Conservation (phyloP, 2,113 vertebrate genomes). For the Lagenorhynchus albirostris region DNA sequence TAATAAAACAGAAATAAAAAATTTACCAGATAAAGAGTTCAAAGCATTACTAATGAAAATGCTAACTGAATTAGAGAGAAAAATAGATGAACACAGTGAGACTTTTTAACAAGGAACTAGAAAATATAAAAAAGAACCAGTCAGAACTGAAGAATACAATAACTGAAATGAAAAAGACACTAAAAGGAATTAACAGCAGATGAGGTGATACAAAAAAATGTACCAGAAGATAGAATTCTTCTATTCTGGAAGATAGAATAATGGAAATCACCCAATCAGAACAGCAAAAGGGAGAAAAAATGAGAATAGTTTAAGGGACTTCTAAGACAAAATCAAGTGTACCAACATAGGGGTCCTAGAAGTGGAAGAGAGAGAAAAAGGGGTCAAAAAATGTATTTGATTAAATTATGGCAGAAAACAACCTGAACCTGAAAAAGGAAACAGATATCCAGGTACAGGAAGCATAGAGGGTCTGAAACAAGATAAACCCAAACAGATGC, state of each 20-base stretch:
- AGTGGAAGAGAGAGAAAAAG: not conserved
- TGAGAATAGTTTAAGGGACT: not conserved
- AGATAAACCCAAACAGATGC: not conserved
- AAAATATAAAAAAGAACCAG: not conserved
- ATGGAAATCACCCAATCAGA: not conserved
- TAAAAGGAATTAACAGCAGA: not conserved
- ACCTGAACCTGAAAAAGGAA: not conserved
- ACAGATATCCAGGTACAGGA: not conserved
- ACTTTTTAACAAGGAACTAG: not conserved
- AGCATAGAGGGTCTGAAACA: not conserved
- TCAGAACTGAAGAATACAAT: not conserved
- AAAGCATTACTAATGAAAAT: not conserved
- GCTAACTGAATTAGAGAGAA: not conserved
- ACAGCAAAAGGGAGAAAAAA: not conserved
- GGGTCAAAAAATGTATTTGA: not conserved
- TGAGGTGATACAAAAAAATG: not conserved
- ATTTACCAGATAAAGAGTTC: not conserved
- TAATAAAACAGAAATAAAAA: not conserved
- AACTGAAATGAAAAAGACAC: not conserved
- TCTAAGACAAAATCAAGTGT: not conserved
- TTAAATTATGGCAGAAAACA: not conserved
- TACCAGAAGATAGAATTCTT: no score
- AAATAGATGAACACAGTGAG: not conserved
- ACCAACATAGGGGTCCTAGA: not conserved
- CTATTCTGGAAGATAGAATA: not conserved